A percentile compares a stretch with the other conserved stretches of the same genome.
Evolutionary conservation across 2,797 vertebrate genomes (phyloP).

Genomic region (Tiaroga cobitis): DNA sequence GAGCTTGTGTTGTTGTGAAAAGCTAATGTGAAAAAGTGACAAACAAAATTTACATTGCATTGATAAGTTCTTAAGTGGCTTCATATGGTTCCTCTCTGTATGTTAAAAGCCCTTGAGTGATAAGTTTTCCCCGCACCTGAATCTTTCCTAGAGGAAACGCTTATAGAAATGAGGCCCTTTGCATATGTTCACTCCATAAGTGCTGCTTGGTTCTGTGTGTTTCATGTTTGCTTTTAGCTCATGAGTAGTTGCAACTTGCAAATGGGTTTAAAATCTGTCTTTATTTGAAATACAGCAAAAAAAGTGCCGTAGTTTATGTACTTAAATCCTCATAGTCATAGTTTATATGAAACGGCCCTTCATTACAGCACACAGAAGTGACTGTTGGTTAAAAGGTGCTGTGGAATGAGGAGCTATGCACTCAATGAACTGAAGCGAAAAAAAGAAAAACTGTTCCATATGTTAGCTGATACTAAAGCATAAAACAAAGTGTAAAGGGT

Average conservation of each 20-base stretch:
- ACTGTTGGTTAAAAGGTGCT: conserved; percentile 3
- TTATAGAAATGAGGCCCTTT: conserved; percentile 43
- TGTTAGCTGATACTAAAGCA: neutral
- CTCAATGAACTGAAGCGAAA: neutral
- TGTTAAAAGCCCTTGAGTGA: conserved; percentile 45
- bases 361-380: conserved; percentile 2
- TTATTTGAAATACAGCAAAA: neutral
- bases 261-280: neutral
- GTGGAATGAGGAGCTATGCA: neutral
- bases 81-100: conserved; percentile 60
- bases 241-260: neutral
- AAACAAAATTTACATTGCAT: conserved; percentile 58
- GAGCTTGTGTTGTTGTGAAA: conserved; percentile 30
- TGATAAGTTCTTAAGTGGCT: conserved; percentile 52
- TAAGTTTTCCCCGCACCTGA: conserved; percentile 44
- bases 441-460: neutral
- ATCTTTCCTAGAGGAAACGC: conserved; percentile 47
- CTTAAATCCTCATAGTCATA: conserved; percentile 15
- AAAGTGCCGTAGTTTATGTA: neutral
- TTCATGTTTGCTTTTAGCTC: conserved; percentile 15
- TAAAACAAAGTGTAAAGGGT: neutral
- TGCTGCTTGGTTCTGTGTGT: conserved; percentile 21
- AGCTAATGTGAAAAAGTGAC: conserved; percentile 40
- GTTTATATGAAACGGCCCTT: conserved; percentile 13
- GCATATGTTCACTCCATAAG: conserved; percentile 27